These are phyloP conservation scores for Agriopis marginaria DNA, from an alignment of 2,888 invertebrate species.

Conservation along the genomic window DNA sequence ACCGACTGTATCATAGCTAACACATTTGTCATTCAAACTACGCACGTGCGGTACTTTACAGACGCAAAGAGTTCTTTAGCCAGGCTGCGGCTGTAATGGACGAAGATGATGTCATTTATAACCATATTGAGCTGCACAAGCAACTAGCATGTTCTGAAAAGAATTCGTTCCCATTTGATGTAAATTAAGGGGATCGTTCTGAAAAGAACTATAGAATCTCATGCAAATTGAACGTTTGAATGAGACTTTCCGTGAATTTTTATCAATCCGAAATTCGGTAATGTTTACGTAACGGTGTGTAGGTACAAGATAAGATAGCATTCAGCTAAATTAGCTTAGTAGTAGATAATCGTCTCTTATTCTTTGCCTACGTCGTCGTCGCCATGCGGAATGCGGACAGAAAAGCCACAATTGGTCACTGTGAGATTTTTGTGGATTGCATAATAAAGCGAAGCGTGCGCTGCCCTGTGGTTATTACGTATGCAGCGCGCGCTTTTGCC, in stretches of 20 bases:
- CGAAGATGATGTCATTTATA: conserved; percentile 45
- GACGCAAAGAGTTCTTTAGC: conserved; percentile 33
- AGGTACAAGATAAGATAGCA: conserved; percentile 13
- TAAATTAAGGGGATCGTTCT: conserved; percentile 29
- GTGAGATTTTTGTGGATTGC: conserved; percentile 71
- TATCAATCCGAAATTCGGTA: conserved; percentile 31
- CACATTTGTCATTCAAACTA: conserved; percentile 61
- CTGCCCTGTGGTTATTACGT: conserved; percentile 62
- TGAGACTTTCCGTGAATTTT: conserved; percentile 16
- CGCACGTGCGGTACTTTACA: conserved; percentile 51
- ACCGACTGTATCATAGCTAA: conserved; percentile 61
- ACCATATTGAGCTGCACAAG: conserved; percentile 35
- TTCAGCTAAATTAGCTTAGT: neutral
- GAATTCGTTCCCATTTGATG: conserved; percentile 32
- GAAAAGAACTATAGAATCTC: conserved; percentile 7
- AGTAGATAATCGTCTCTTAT: neutral
- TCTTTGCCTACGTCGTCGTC: conserved; percentile 13
- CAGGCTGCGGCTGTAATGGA: conserved; percentile 38
- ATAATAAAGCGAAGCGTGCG: conserved; percentile 62
- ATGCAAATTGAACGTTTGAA: conserved; percentile 17
- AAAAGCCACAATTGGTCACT: conserved; percentile 50
- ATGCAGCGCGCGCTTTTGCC: conserved; percentile 74
- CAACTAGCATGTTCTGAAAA: conserved; percentile 34
- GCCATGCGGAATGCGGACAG: conserved; percentile 34
- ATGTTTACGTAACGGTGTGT: conserved; percentile 30